These are phyloP conservation scores for Acleris cristana DNA, from an alignment of 2,888 invertebrate genomes.

Conservation along the genomic window DNA sequence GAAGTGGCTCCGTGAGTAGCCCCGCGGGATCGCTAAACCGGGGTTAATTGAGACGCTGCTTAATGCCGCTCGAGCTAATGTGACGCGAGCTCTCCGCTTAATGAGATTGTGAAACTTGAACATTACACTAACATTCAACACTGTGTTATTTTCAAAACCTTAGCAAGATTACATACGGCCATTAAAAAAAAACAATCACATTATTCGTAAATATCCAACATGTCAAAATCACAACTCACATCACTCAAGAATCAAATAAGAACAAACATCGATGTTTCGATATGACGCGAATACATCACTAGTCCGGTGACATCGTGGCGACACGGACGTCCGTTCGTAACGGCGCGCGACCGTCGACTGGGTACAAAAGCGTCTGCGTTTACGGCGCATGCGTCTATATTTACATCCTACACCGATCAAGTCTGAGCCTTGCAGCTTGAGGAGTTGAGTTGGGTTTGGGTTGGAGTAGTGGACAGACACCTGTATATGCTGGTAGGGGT, in stretches of 20 bases:
- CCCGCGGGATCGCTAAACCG: conserved; percentile 20
- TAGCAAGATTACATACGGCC: no score
- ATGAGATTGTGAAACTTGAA: conserved; percentile 28
- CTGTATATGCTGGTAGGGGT: conserved; percentile 73
- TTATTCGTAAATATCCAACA: no score
- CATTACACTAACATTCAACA: background rate
- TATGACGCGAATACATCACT: conserved; percentile 55
- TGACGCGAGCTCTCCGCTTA: conserved; percentile 10
- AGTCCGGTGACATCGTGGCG: conserved; percentile 39
- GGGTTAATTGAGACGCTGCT: conserved; percentile 32
- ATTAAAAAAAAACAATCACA: no score
- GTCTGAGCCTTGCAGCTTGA: conserved; percentile 43
- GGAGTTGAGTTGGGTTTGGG: conserved; percentile 46
- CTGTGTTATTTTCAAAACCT: no score
- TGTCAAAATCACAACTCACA: conserved; percentile 2
- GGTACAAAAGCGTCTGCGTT: conserved; percentile 49
- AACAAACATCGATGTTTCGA: conserved; percentile 15
- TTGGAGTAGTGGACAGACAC: conserved; percentile 58
- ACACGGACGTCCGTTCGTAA: conserved; percentile 48
- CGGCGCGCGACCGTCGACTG: conserved; percentile 64
- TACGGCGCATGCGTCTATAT: conserved; percentile 51
- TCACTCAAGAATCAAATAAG: conserved; percentile 1
- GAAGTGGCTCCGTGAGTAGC: conserved; percentile 15
- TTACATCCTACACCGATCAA: conserved; percentile 38
- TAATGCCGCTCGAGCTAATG: conserved; percentile 22